Base-by-base conservation (phyloP, 2,113 vertebrate genomes). In the Gavia stellata region DNA sequence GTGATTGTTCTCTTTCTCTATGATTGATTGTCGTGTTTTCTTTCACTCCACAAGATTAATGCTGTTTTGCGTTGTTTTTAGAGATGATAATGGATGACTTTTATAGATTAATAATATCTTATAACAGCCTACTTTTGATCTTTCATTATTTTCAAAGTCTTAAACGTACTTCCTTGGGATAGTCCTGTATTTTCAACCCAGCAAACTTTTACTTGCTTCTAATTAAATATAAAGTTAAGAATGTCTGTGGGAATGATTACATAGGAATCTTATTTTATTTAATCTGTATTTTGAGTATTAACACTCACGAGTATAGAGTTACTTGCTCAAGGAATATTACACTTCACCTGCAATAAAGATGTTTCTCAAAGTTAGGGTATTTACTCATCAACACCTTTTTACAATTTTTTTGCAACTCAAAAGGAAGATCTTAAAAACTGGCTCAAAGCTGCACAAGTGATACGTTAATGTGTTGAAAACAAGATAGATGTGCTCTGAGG, bases 21-120 rank as follows among this genome's bases (percentile, higher is more conserved):
- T 98, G 97, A 97, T 97, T 97, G 96, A 98, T 97, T 92, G 42
- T 94, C 96, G 78, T 96, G 96, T 97, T 97, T 97, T 93, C 91
- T 96, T 97, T 97, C 96, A 97, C 66, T 96, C 73, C 83, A 95
- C 75, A 98, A 98, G 96, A 97, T 97, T 97, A 97, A 98, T 97
- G 91, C 94, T 97, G 93, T 96, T 97, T 93, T 96, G 92, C 2
- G 18, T 96, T 96, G 77, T 81, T 97, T 94, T 96, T 96, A 94
- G 73, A 97, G 90, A 86, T 96, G 92, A 87, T 96, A 94, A 97
- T 94, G 87, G 82, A 95, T 93, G 80, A 47, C 71, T 91, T 96
- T 82, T 91, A 68, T 81, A 92, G 53, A 91, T 92, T 82, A 96
- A 58, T 96, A 94, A 94, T 83, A 59, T 94, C 81, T 92, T 87